These are phyloP conservation scores for Eonycteris spelaea DNA, from an alignment of 2,113 vertebrate species.

Conservation along the genomic window DNA sequence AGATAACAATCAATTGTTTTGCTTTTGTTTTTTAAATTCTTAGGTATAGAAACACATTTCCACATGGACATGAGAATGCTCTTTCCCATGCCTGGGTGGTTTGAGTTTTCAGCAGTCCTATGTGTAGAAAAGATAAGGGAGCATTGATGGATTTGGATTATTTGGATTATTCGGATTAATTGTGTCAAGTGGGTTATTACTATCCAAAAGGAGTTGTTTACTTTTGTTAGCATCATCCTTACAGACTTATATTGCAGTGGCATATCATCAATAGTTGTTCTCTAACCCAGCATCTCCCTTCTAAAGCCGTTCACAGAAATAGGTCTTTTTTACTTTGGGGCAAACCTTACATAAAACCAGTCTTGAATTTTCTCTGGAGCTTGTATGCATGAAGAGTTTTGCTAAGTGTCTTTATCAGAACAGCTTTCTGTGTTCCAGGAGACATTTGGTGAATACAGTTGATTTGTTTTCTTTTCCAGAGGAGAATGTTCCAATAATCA, in stretches of 20 bases:
- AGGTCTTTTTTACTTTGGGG: conserved; percentile 73
- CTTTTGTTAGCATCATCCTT: neutral
- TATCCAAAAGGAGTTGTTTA: neutral
- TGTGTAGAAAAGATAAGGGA: neutral
- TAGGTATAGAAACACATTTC: neutral
- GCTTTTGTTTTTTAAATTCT: neutral
- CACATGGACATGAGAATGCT: neutral
- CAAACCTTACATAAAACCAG: conserved; percentile 80
- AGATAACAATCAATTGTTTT: neutral
- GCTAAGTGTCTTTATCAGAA: conserved; percentile 82
- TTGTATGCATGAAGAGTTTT: conserved; percentile 75
- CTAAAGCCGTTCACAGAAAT: conserved; percentile 70
- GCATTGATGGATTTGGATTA: neutral
- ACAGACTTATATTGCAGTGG: neutral
- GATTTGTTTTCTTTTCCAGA: conserved; percentile 88
- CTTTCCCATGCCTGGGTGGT: neutral
- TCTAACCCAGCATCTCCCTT: conserved; percentile 58
- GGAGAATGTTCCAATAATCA: conserved; percentile 86
- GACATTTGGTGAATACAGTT: conserved; percentile 87
- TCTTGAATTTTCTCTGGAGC: conserved; percentile 82
- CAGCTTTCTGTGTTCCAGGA: conserved; percentile 85
- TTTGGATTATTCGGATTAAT: neutral
- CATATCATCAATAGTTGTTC: neutral
- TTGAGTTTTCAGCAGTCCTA: neutral
- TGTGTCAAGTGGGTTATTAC: neutral